These are phyloP conservation scores for Eupithecia subfuscata DNA, from an alignment of 2,888 invertebrate genomes.

Conservation along the genomic window DNA sequence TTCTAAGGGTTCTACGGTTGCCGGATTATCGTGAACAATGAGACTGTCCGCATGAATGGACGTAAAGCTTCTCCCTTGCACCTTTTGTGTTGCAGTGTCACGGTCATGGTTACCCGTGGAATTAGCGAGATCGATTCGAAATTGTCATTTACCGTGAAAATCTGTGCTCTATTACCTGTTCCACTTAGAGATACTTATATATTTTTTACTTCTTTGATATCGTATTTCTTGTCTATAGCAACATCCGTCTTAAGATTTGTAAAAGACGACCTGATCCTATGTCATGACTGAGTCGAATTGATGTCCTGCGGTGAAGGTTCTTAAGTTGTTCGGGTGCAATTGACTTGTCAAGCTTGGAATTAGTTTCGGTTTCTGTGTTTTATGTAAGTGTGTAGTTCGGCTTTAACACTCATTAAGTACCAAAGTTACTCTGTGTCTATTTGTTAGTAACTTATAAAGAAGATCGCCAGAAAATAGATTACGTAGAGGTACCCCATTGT, in stretches of 20 bases:
- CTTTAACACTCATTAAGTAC: not conserved
- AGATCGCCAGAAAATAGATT: not conserved
- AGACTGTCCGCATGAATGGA: constrained; percentile 71
- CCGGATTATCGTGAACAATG: constrained; percentile 61
- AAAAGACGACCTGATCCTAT: constrained; percentile 24
- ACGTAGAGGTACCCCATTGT: not conserved
- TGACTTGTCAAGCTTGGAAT: constrained; percentile 18
- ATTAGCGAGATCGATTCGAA: constrained; percentile 71
- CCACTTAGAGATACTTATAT: constrained; percentile 31
- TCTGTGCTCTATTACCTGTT: constrained; percentile 55
- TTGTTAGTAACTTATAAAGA: not conserved
- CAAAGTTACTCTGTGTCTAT: not conserved
- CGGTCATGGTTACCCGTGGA: constrained; percentile 64
- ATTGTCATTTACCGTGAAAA: constrained; percentile 58
- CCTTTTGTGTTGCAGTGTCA: constrained; percentile 64
- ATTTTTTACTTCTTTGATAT: constrained; percentile 28
- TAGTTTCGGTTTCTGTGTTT: not conserved
- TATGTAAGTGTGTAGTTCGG: not conserved
- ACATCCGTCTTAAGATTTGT: constrained; percentile 40
- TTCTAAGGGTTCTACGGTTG: constrained; percentile 35
- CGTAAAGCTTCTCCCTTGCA: constrained; percentile 61
- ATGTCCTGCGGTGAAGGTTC: constrained; percentile 8
- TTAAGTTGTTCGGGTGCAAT: constrained; percentile 2
- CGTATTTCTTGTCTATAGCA: constrained; percentile 33
- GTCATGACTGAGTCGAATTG: constrained; percentile 16